Evolutionary conservation across 2,113 vertebrate species (phyloP).

Genomic region (Hypocryptadius cinnamomeus): DNA sequence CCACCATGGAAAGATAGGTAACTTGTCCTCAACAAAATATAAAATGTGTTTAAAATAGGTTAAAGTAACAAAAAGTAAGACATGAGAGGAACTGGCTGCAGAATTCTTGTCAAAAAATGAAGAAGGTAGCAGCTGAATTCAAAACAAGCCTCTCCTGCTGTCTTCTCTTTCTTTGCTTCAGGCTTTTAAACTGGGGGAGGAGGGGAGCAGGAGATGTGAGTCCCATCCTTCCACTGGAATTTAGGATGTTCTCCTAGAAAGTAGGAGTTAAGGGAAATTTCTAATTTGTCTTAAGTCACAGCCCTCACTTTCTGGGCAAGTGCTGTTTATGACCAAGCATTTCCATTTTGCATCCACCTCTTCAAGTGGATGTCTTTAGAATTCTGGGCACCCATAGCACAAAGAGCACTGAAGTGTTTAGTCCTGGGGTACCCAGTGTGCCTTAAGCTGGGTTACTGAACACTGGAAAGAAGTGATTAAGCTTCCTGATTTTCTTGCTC

Average conservation of each 20-base stretch:
- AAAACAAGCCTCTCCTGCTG: background rate
- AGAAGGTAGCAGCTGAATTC: background rate
- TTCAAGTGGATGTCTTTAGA: background rate
- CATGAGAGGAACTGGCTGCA: background rate
- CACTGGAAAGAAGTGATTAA: background rate
- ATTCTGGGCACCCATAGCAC: background rate
- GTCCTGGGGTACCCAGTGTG: background rate
- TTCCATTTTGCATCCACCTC: background rate
- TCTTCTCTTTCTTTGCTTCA: background rate
- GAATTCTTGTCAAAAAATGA: background rate
- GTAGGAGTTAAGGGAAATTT: background rate
- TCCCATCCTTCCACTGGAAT: background rate
- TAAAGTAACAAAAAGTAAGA: background rate
- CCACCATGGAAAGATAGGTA: background rate
- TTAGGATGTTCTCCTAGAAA: background rate
- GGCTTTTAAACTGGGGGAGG: background rate
- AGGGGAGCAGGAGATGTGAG: background rate
- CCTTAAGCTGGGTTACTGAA: background rate
- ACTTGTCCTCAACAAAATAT: background rate
- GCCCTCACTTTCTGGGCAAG: background rate
- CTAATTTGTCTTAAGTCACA: background rate
- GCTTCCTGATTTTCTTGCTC: background rate
- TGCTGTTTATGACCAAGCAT: background rate
- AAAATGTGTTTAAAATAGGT: background rate
- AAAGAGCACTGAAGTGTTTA: background rate